A percentile compares a stretch with the other conserved stretches of the same genome.
These are phyloP conservation scores for Phrynocephalus forsythii DNA, from an alignment of 2,797 vertebrate species.

Conservation along the genomic window DNA sequence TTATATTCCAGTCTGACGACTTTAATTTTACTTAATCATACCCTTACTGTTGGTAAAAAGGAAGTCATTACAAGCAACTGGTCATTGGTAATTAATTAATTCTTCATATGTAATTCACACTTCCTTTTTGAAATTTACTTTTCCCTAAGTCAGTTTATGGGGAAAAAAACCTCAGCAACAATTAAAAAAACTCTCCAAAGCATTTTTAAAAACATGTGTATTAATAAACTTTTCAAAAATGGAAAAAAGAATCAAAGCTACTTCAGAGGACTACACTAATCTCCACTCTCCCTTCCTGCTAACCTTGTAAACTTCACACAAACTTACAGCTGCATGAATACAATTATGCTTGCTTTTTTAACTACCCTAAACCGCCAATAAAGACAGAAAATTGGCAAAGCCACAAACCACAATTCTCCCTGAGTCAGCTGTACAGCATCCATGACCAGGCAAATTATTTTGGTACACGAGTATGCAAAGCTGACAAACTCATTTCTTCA, in stretches of 20 bases:
- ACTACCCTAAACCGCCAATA: background rate
- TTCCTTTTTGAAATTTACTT: background rate
- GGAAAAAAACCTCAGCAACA: background rate
- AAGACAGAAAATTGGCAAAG: background rate
- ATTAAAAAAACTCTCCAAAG: background rate
- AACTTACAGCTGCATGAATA: background rate
- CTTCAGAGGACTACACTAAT: background rate
- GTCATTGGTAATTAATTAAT: background rate
- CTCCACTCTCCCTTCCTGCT: background rate
- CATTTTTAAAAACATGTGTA: background rate
- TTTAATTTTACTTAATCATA: background rate
- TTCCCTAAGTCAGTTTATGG: background rate
- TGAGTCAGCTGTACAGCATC: background rate
- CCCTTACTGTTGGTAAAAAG: background rate
- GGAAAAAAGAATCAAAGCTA: background rate
- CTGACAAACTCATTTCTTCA: background rate
- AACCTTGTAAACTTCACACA: background rate
- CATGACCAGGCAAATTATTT: background rate
- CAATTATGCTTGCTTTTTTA: background rate
- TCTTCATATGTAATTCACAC: background rate
- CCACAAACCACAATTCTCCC: background rate
- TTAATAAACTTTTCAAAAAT: background rate
- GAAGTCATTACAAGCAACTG: background rate
- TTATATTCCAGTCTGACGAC: background rate
- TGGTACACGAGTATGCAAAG: background rate